phyloP scores from a whole-genome alignment of 23 tunicate genomes.

The Ascidia mentula region DNA sequence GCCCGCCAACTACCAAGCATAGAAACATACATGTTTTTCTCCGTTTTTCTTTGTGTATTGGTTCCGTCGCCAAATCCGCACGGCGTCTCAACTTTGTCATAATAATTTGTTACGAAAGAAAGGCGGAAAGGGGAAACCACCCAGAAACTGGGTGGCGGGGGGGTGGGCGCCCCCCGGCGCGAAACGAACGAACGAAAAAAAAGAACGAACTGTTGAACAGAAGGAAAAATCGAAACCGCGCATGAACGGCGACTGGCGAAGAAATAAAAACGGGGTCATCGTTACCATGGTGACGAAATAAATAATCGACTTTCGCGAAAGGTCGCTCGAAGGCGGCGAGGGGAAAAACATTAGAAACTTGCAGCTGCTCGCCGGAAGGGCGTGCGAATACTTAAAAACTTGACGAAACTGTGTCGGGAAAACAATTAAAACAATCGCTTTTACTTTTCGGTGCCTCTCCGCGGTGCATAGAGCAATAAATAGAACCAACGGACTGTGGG shows the following conservation, averaged over 20 bases:
- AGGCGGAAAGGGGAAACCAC: too few species aligned
- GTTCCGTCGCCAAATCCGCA: not conserved
- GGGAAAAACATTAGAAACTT: not conserved
- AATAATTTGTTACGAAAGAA: not conserved
- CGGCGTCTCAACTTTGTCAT: not conserved
- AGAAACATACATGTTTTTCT: not conserved
- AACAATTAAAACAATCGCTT: not conserved
- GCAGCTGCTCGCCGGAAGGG: not conserved
- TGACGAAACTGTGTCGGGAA: not conserved
- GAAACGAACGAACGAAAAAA: constrained; percentile 1
- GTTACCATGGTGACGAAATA: not conserved
- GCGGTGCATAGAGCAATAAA: not conserved
- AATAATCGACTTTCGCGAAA: not conserved
- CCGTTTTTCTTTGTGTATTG: not conserved
- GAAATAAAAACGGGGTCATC: not conserved
- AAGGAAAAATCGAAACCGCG: not conserved
- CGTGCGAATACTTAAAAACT: too few species aligned
- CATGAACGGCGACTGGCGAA: not conserved
- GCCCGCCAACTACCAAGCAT: too few species aligned
- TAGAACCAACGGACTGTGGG: not conserved
- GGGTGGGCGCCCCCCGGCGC: not conserved
- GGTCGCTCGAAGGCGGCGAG: not conserved
- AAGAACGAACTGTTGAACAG: not conserved
- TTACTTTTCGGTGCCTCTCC: not conserved
- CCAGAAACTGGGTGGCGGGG: too few species aligned